A percentile compares a stretch with the other conserved stretches of the same genome.
These are phyloP conservation scores for Aphelenchoides avenae DNA, from an alignment of 1,140 invertebrate genomes.

Conservation along the genomic window DNA sequence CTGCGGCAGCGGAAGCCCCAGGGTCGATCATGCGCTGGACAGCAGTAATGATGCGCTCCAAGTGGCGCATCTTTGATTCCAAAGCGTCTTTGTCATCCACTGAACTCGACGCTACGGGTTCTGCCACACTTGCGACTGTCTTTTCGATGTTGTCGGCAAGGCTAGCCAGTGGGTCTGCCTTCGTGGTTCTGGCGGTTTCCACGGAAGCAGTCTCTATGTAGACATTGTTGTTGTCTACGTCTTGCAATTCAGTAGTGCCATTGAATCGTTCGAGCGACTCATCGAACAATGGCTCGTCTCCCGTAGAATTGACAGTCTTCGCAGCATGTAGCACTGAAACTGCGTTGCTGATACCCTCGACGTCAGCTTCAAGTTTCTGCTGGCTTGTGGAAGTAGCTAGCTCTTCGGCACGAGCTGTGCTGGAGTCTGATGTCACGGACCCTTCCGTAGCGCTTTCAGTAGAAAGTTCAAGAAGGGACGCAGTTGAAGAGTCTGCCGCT, in stretches of 20 bases:
- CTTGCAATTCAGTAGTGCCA: neutral
- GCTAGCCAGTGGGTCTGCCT: slow-evolving; percentile 24
- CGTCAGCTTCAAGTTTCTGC: slow-evolving; percentile 1
- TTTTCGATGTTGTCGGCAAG: slow-evolving; percentile 17
- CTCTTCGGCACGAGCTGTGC: neutral
- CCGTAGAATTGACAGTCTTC: neutral
- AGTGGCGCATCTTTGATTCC: slow-evolving; percentile 18
- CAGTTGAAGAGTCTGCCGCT: neutral
- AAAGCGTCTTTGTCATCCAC: neutral
- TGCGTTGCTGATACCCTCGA: neutral
- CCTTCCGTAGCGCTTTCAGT: slow-evolving; percentile 6
- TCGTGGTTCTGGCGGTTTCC: slow-evolving; percentile 21
- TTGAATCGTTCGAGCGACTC: neutral
- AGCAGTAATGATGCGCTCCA: slow-evolving; percentile 37
- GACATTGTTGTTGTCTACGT: slow-evolving; percentile 2
- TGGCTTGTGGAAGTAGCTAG: neutral
- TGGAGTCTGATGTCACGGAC: too few species aligned
- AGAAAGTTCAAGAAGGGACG: neutral
- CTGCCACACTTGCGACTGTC: neutral
- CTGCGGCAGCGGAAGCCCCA: too few species aligned
- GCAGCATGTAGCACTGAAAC: slow-evolving; percentile 3
- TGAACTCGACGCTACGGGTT: neutral
- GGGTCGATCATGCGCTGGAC: slow-evolving; percentile 37
- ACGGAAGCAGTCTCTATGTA: slow-evolving; percentile 21
- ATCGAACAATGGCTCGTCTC: neutral